Base-by-base conservation (phyloP, 53 echinoderm and acorn worm species). In the Crossaster papposus region DNA sequence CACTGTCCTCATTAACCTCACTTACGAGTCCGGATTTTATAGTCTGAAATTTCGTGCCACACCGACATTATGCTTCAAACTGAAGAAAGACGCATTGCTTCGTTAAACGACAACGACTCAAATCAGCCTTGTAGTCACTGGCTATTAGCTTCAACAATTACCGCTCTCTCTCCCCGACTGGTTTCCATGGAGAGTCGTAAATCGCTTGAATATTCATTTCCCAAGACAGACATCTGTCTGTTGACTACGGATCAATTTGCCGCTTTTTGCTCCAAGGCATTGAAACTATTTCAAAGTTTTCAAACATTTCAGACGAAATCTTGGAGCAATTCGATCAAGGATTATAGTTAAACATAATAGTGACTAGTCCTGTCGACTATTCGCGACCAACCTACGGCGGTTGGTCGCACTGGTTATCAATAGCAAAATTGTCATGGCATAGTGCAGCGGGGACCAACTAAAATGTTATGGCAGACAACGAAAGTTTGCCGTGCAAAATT, bases 181-280 rank as follows among this genome's bases (percentile, higher is more conserved):
- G 22, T 9, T 24, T n/a, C 24, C 17, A 9, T n/a, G 4, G 35
- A 33, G 36, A 32, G 28, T 17, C 15, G 12, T 74, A 74, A 74
- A 74, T 74, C 75, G 35, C 11, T 74, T 36, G 11, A 36, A 36
- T 35, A 14, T 33, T 34, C 28, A 13, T 17, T 20, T 74, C 83
- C 83, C 83, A 83, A 44, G 70, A 36, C 36, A n/a, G n/a, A 38
- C 36, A 68, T 83, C 8, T 65, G 38, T 83, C 30, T n/a, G n/a
- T 83, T 65, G 65, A 83, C 83, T 36, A 44, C 51, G 35, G 29
- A 37, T 70, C 83, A 83, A 83, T 65, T 83, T 83, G 68, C 70
- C 44, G 83, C 70, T 68, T 38, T n/a, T 70, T 50, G n/a, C 38
- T 83, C 36, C 26, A 24, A 38, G 64, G 83, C 64, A 65, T 64